Evolutionary conservation across 2,797 vertebrate genomes (phyloP).

Genomic region (Heterohyrax brucei): DNA sequence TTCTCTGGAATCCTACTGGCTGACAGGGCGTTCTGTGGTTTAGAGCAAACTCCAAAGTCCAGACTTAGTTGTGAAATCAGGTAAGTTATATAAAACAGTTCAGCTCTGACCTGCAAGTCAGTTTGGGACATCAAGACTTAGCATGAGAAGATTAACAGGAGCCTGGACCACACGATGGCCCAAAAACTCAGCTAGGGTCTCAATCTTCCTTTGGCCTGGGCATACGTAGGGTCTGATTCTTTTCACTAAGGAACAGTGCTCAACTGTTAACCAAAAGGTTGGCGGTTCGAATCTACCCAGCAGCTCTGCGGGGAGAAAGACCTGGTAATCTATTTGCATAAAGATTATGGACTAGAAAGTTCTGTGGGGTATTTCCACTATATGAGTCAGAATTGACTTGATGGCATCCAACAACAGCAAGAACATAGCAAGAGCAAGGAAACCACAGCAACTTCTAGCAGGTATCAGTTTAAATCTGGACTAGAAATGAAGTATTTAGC

Average conservation of each 20-base stretch:
- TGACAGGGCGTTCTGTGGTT: neutral
- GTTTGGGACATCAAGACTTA: neutral
- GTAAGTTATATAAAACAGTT: slow-evolving; percentile 5
- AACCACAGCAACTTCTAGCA: neutral
- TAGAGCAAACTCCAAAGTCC: slow-evolving; percentile 11
- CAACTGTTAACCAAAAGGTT: neutral
- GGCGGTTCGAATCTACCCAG: neutral
- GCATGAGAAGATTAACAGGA: neutral
- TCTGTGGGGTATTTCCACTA: neutral
- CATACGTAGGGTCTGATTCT: slow-evolving; percentile 15
- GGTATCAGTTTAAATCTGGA: neutral
- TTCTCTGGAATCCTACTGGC: neutral
- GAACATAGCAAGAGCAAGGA: neutral
- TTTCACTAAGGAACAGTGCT: neutral
- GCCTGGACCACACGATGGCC: neutral
- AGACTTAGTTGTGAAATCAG: slow-evolving; percentile 30
- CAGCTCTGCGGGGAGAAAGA: neutral
- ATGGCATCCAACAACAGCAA: neutral
- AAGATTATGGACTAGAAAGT: neutral
- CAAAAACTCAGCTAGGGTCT: slow-evolving; percentile 22
- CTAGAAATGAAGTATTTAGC: neutral
- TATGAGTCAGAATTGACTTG: neutral
- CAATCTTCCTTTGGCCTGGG: slow-evolving; percentile 11
- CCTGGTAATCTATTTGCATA: neutral
- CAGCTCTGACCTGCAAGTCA: neutral